Base-by-base conservation (phyloP, 2,888 invertebrate genomes). In the Aquatica leii region DNA sequence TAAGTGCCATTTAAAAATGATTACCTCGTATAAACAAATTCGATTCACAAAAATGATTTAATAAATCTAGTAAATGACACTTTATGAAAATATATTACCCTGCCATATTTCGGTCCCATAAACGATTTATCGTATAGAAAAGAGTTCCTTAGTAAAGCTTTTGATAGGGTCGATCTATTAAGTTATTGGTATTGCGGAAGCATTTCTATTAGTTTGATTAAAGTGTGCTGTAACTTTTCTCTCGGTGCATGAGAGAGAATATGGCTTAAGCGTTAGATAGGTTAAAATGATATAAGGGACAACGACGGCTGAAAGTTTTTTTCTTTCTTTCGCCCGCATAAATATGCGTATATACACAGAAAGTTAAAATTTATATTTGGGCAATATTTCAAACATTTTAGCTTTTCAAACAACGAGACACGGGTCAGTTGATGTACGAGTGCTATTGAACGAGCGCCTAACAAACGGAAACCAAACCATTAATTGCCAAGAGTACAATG, bases 401-500 rank as follows among this genome's bases (percentile, higher is more conserved):
- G 65, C 69, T 66, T 69, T 71, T 69, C 69, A 62, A 64, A 69
- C 67, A 59, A 62, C 60, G 68, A 67, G 74, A 74, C 74, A 75
- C 77, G 78, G 80, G 79, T 79, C 80, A 80, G 78, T 80, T 78
- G 78, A 77, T 78, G 71, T 76, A 78, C 76, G 77, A 74, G 77
- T 75, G 74, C 74, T 77, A 79, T 80, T 77, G 79, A 79, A 81
- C 70, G 67, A 71, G 69, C 69, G 67, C 66, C 71, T 62, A 56
- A 62, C 69, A 66, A 80, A 73, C 73, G 80, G 80, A 80, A 81
- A 75, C 77, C 74, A 76, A 77, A 76, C 76, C 80, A 80, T 82
- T 81, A 81, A 82, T 82, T 80, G 78, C 75, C 72, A 78, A 78
- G 78, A 77, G 79, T 72, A 83, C 82, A 82, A 82, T 82, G 80